Evolutionary conservation across 2,113 vertebrate genomes (phyloP).

Genomic region (Phaethornis superciliosus): DNA sequence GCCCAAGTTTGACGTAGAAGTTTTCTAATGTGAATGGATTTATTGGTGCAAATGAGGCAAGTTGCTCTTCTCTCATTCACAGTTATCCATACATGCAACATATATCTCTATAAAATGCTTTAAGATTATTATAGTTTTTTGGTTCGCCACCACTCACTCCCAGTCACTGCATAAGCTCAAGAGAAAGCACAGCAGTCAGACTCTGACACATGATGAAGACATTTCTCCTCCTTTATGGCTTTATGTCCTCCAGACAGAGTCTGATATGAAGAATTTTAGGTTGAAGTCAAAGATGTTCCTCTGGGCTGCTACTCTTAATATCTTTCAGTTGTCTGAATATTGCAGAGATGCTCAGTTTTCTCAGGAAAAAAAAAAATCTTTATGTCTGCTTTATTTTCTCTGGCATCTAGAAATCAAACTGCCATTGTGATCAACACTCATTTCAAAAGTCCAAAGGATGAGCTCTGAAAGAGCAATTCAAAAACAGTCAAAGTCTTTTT

Average conservation of each 20-base stretch:
- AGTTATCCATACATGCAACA: background rate
- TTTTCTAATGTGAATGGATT: background rate
- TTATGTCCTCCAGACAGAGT: background rate
- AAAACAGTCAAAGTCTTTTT: background rate
- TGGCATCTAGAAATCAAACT: background rate
- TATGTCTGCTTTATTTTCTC: constrained; percentile 1
- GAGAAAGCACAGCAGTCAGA: background rate
- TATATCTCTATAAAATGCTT: background rate
- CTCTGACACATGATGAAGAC: background rate
- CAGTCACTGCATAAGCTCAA: background rate
- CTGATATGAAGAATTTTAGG: background rate
- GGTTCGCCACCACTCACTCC: background rate
- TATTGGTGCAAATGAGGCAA: background rate
- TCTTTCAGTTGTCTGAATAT: constrained; percentile 17
- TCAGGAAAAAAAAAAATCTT: background rate
- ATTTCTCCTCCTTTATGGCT: background rate
- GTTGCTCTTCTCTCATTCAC: background rate
- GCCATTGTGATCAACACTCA: background rate
- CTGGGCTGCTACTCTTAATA: background rate
- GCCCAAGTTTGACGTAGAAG: background rate
- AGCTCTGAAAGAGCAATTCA: background rate
- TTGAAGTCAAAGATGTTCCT: background rate
- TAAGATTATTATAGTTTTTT: background rate
- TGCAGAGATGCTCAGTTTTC: constrained; percentile 1
- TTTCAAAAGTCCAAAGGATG: background rate